A percentile compares a stretch with the other conserved stretches of the same genome.
phyloP scores from a whole-genome alignment of 2,113 vertebrate genomes.

The Athene noctua region DNA sequence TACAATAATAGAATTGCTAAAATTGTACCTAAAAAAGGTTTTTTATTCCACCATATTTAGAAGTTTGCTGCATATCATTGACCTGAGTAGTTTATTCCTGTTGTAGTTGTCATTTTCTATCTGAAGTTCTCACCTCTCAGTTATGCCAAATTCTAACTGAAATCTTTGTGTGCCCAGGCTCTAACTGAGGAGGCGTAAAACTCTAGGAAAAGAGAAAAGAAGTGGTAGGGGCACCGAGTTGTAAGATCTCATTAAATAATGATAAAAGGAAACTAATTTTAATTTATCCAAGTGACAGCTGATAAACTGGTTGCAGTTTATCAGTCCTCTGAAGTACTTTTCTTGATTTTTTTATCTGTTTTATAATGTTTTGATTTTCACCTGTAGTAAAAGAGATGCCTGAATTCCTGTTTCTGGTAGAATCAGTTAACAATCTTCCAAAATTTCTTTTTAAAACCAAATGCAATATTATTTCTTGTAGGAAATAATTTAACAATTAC shows the following conservation, averaged over 20 bases:
- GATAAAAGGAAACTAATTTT: not conserved
- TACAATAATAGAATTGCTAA: not conserved
- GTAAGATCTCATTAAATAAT: not conserved
- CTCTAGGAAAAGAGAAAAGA: not conserved
- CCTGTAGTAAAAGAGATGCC: not conserved
- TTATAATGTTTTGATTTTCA: not conserved
- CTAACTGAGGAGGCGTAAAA: not conserved
- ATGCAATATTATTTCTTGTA: not conserved
- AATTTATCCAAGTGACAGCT: not conserved
- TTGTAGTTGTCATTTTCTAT: not conserved
- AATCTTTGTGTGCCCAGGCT: not conserved
- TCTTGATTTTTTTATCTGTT: not conserved
- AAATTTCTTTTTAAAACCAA: not conserved
- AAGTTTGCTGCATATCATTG: not conserved
- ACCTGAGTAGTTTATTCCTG: not conserved
- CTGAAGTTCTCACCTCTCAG: not conserved
- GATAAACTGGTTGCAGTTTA: not conserved
- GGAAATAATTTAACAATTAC: not conserved
- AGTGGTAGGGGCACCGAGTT: not conserved
- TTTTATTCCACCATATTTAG: not conserved
- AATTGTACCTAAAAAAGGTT: not conserved
- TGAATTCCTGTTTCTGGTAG: not conserved
- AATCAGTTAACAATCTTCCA: not conserved
- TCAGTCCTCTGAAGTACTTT: not conserved
- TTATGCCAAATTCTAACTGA: not conserved